Percentiles rank a stretch among this genome's conserved stretches.
phyloP scores from a whole-genome alignment of 2,113 vertebrate genomes.

The Aptenodytes patagonicus region DNA sequence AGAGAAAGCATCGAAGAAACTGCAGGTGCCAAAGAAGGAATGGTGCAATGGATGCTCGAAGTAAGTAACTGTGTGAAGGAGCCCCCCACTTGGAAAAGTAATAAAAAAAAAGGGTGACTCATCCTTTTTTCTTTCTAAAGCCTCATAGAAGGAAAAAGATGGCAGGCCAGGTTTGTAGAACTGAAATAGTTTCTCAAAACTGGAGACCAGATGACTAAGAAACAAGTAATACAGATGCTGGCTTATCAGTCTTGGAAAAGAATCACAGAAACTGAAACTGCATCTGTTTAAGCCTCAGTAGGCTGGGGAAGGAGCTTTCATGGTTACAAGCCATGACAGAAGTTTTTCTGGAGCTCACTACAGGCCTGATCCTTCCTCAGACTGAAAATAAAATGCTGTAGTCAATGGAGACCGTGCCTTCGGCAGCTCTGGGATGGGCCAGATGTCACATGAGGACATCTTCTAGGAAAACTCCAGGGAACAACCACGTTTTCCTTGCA shows the following conservation, averaged over 20 bases:
- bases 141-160: neutral
- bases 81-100: neutral
- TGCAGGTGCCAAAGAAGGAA: neutral
- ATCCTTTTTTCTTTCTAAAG: neutral
- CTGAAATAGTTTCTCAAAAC: conserved; percentile 28
- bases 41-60: neutral
- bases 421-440: neutral
- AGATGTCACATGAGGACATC: neutral
- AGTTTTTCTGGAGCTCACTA: neutral
- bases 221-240: neutral
- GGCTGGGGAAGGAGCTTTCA: conserved; percentile 1
- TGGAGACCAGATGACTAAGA: conserved; percentile 31
- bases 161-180: neutral
- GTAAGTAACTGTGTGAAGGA: neutral
- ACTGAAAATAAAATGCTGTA: neutral
- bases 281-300: conserved; percentile 12
- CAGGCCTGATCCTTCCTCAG: neutral
- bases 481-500: neutral
- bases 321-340: conserved; percentile 25
- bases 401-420: accelerated
- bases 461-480: neutral
- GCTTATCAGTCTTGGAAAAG: conserved; percentile 40
- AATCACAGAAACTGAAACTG: conserved; percentile 17
- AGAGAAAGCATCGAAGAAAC: neutral
- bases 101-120: neutral